Percentiles rank a stretch among this genome's conserved stretches.
Evolutionary conservation across 37 sponge, comb jelly and placozoan species (phyloP).

Genomic region (Amphimedon queenslandica): DNA sequence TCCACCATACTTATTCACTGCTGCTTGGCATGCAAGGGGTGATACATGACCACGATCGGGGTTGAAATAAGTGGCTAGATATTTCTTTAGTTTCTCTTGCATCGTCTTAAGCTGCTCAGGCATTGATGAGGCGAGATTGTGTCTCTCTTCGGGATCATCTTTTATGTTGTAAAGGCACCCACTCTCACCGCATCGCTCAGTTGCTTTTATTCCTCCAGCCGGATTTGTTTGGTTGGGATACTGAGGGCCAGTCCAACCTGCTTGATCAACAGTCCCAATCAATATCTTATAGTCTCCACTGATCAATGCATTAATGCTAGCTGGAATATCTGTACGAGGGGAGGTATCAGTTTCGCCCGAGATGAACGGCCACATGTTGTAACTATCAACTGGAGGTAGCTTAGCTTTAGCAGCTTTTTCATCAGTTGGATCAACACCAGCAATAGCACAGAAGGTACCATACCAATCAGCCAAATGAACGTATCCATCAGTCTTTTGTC

Average conservation of each 20-base stretch:
- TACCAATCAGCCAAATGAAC: conserved; percentile 46
- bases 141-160: conserved; percentile 21
- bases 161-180: conserved; percentile 36
- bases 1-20: conserved; percentile 20
- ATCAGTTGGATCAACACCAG: conserved; percentile 28
- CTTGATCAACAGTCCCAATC: conserved; percentile 9
- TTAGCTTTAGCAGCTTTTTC: conserved; percentile 30
- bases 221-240: conserved; percentile 13
- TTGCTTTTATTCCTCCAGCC: not conserved
- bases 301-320: conserved; percentile 6
- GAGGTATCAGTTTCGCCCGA: conserved; percentile 26
- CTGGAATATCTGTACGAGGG: conserved; percentile 19
- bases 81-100: conserved; percentile 2
- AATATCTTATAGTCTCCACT: conserved; percentile 35
- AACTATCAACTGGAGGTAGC: conserved; percentile 22
- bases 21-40: conserved; percentile 22
- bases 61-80: not conserved
- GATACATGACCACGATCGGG: conserved; percentile 17
- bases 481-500: conserved; percentile 24
- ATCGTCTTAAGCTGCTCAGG: conserved; percentile 17
- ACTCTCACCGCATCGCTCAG: conserved; percentile 8
- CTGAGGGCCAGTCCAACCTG: conserved; percentile 35
- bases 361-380: conserved; percentile 33
- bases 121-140: conserved; percentile 4
- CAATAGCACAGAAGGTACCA: conserved; percentile 41